Evolutionary conservation across 2,888 invertebrate genomes (phyloP).

Genomic region (Idaea biselata): DNA sequence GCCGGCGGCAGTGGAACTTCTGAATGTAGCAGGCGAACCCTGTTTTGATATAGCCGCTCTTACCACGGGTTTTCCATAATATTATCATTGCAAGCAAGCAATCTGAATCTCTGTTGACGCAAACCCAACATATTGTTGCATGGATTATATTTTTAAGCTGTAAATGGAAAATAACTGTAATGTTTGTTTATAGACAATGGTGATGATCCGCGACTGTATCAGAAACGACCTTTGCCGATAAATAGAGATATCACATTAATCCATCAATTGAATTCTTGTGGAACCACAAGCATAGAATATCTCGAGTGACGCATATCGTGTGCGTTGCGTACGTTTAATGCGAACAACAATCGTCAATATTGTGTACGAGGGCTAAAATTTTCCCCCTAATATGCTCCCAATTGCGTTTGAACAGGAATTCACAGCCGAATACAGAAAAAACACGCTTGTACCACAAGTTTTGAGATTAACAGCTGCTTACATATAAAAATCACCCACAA

Average conservation of each 20-base stretch:
- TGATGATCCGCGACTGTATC: slow-evolving; percentile 35
- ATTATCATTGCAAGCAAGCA: too few species aligned
- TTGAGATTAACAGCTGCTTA: too few species aligned
- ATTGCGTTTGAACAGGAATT: too few species aligned
- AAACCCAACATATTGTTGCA: slow-evolving; percentile 3
- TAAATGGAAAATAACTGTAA: slow-evolving; percentile 37
- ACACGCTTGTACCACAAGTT: too few species aligned
- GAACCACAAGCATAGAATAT: slow-evolving; percentile 3
- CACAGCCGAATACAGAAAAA: too few species aligned
- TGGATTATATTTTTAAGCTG: slow-evolving; percentile 12
- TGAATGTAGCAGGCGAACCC: too few species aligned
- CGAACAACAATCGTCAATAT: not conserved
- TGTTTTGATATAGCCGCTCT: too few species aligned
- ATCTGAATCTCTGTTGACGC: not conserved
- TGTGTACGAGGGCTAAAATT: not conserved
- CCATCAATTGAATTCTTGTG: slow-evolving; percentile 28
- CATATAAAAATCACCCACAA: too few species aligned
- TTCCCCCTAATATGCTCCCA: not conserved
- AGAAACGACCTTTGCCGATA: slow-evolving; percentile 29
- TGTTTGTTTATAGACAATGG: slow-evolving; percentile 27
- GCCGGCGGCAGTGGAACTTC: too few species aligned
- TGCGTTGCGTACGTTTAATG: not conserved
- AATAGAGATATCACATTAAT: slow-evolving; percentile 27
- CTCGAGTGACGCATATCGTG: not conserved
- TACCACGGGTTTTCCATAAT: too few species aligned